Conservation (phyloP, 2,888 invertebrate genomes). For the Poecilus cupreus region DNA sequence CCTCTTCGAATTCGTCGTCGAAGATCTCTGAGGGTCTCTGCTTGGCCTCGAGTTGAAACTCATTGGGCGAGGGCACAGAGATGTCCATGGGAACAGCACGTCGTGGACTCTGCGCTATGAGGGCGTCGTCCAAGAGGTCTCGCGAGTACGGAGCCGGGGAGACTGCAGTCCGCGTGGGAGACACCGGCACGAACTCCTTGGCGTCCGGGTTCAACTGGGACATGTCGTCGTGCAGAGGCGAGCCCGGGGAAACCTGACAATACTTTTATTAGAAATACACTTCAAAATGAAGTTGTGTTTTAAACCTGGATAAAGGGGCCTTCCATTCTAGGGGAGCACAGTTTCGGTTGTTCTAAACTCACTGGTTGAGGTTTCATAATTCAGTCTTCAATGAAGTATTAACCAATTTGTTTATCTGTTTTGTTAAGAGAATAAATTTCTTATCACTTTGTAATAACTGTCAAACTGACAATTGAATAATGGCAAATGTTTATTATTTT, state of each 20-base stretch:
- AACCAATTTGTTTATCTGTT: too few species aligned
- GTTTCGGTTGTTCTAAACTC: too few species aligned
- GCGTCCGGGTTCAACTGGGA: conserved; percentile 90
- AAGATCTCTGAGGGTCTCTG: conserved; percentile 78
- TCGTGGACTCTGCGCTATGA: conserved; percentile 83
- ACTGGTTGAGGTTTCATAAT: too few species aligned
- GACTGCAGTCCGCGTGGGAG: conserved; percentile 75
- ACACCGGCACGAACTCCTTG: conserved; percentile 86
- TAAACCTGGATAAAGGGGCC: too few species aligned
- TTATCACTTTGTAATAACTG: too few species aligned
- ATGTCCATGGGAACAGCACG: conserved; percentile 80
- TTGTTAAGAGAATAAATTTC: too few species aligned
- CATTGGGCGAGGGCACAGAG: conserved; percentile 75
- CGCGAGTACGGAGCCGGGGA: conserved; percentile 70
- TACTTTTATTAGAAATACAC: too few species aligned
- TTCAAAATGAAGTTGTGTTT: too few species aligned
- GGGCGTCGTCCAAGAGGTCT: conserved; percentile 66
- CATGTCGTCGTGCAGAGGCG: conserved; percentile 76
- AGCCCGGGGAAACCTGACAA: conserved; percentile 63
- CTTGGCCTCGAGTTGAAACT: conserved; percentile 80
- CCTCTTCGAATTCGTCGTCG: conserved; percentile 66
- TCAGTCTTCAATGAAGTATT: too few species aligned
- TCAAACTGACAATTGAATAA: too few species aligned
- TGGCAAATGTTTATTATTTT: too few species aligned
- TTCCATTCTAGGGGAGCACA: too few species aligned